Evolutionary conservation across 2,888 invertebrate species (phyloP).

Genomic region (Biston betularia): DNA sequence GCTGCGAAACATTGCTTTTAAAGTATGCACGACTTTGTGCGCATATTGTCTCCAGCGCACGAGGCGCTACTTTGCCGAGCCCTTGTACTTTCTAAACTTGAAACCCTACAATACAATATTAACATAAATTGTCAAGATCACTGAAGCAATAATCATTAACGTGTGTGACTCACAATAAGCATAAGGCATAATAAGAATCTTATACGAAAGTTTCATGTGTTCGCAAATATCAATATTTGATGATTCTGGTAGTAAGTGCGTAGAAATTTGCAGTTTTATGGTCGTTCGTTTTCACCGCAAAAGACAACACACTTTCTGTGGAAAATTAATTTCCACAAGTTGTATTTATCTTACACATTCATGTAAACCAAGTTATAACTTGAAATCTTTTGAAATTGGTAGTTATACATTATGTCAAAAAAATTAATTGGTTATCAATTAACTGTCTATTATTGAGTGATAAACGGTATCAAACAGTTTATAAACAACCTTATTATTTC

Average conservation of each 20-base stretch:
- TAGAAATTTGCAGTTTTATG: conserved; percentile 6
- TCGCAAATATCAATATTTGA: conserved; percentile 1
- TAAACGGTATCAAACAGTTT: background rate
- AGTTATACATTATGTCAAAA: too few relatives aligned
- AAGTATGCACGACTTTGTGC: conserved; percentile 80
- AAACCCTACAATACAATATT: conserved; percentile 10
- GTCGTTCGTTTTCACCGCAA: conserved; percentile 24
- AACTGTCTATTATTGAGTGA: background rate
- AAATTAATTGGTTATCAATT: too few relatives aligned
- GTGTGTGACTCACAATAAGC: background rate
- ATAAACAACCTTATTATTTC: background rate
- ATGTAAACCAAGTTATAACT: too few relatives aligned
- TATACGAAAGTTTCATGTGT: conserved; percentile 7
- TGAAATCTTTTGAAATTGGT: too few relatives aligned
- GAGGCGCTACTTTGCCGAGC: conserved; percentile 40
- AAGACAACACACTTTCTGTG: conserved; percentile 21
- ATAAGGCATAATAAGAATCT: background rate
- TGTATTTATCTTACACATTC: background rate
- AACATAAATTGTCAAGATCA: conserved; percentile 3
- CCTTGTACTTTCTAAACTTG: conserved; percentile 34
- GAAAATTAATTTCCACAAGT: conserved; percentile 19
- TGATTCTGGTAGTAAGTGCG: conserved; percentile 12
- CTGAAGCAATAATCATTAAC: conserved; percentile 4
- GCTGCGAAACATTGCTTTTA: conserved; percentile 82
- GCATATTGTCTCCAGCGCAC: conserved; percentile 64